Evolutionary conservation across 2,113 vertebrate species (phyloP), one percentile per base, ranked within the genome.

Genomic region (Varanus salvator): DNA sequence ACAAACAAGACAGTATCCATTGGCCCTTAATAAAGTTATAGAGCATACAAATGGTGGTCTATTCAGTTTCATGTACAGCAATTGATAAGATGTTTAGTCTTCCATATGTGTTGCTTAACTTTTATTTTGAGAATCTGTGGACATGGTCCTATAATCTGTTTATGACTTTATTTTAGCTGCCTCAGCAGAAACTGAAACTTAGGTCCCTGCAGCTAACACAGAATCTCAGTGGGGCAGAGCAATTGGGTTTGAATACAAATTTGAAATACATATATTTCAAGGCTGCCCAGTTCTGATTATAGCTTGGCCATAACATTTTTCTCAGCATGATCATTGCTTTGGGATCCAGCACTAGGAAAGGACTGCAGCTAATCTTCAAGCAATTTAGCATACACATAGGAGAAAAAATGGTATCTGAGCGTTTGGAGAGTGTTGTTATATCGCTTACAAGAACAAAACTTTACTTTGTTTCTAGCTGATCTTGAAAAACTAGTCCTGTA

Each of bases 181-280:
- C 77, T 80, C 76, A 54, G 86, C 77, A 27, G 29, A 80, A 54
- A 68, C 64, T 80, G 76, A 80, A 52, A 80, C 27, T 52, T 52
- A n/a, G 52, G 60, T 48, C 66, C 75, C 64, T 87, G 64, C 77
- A 80, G 76, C 76, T 80, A 50, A 52, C 69, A 44, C 76, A 69
- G 31, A 80, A 87, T 80, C 77, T 44, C 60, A 69, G 86, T 52
- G 86, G 11, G 86, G 27, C 6, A 34, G 64, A 52, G 64, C 64
- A 71, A 69, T 23, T 68, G 44, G 76, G 34, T 80, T n/a, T 80
- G 86, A 69, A 87, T 87, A 80, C 76, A 80, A 80, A 87, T 80
- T 69, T 71, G 64, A 80, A 80, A 80, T 71, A 15, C 29, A 34
- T 80, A 21, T 69, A 71, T 87, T 71, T 80, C 44, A 34, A 54